Evolutionary conservation across 2,113 vertebrate genomes (phyloP).

Genomic region (Progne subis): DNA sequence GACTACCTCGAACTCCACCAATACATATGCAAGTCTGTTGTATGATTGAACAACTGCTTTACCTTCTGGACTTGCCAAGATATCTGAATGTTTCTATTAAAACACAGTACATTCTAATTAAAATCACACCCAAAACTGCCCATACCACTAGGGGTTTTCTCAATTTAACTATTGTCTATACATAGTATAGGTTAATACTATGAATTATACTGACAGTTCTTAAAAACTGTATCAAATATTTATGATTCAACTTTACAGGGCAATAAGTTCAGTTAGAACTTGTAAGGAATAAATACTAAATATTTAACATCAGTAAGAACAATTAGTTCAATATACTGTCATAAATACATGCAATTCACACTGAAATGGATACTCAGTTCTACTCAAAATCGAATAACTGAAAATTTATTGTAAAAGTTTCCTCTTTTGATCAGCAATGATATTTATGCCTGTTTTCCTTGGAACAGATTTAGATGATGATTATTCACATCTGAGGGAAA

Average conservation of each 20-base stretch:
- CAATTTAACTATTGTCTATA: neutral
- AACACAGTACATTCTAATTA: neutral
- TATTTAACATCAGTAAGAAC: neutral
- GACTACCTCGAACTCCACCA: conserved; percentile 80
- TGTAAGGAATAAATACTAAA: neutral
- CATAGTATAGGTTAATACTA: neutral
- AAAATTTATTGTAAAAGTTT: neutral
- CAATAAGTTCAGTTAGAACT: neutral
- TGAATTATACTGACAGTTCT: neutral
- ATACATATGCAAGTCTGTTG: conserved; percentile 76
- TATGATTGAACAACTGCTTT: conserved; percentile 79
- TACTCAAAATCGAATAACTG: neutral
- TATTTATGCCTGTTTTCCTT: neutral
- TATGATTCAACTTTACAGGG: neutral
- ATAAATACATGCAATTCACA: neutral
- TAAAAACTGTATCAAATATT: neutral
- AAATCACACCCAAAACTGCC: neutral
- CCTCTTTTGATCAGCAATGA: neutral
- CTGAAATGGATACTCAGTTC: neutral
- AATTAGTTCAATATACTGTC: neutral
- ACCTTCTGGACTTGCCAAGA: conserved; percentile 77
- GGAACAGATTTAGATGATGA: neutral
- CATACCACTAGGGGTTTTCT: neutral
- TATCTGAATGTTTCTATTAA: conserved; percentile 80
- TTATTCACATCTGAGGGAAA: neutral